A percentile compares a stretch with the other conserved stretches of the same genome.
These are phyloP conservation scores for Sinhomidia bicolor DNA, from an alignment of 2,888 invertebrate species.

Conservation along the genomic window DNA sequence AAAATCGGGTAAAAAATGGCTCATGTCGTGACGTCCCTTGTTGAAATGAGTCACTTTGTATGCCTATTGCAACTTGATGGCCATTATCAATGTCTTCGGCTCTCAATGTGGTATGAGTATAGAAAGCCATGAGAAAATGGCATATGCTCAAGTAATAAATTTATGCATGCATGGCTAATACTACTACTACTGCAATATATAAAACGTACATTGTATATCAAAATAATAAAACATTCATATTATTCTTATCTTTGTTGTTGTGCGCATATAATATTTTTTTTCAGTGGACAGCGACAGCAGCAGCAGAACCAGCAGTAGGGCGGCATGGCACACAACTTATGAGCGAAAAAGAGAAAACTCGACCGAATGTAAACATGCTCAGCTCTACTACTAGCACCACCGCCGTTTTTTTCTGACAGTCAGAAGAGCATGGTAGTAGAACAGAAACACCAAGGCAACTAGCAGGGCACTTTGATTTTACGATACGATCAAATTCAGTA, in stretches of 20 bases:
- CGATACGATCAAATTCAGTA: conserved; percentile 60
- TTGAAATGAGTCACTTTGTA: conserved; percentile 64
- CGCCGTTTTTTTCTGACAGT: neutral
- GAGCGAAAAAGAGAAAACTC: neutral
- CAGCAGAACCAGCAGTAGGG: neutral
- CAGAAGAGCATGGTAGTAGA: neutral
- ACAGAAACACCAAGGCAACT: conserved; percentile 4
- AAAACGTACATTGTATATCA: no score
- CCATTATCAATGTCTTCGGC: conserved; percentile 51
- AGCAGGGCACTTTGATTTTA: conserved; percentile 43
- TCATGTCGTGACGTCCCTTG: conserved; percentile 67
- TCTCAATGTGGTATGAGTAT: conserved; percentile 51
- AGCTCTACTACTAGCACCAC: neutral
- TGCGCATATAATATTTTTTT: neutral
- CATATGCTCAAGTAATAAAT: conserved; percentile 63
- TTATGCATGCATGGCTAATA: conserved; percentile 46
- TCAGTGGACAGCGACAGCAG: neutral
- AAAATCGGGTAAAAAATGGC: neutral
- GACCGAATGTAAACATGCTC: neutral
- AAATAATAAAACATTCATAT: conserved; percentile 42
- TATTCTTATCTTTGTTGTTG: neutral
- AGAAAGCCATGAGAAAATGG: conserved; percentile 64
- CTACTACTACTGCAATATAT: neutral
- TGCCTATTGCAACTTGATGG: conserved; percentile 49
- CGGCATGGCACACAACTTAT: neutral